Evolutionary conservation across 1,140 invertebrate species (phyloP).

Genomic region (Heliconius melpomene): DNA sequence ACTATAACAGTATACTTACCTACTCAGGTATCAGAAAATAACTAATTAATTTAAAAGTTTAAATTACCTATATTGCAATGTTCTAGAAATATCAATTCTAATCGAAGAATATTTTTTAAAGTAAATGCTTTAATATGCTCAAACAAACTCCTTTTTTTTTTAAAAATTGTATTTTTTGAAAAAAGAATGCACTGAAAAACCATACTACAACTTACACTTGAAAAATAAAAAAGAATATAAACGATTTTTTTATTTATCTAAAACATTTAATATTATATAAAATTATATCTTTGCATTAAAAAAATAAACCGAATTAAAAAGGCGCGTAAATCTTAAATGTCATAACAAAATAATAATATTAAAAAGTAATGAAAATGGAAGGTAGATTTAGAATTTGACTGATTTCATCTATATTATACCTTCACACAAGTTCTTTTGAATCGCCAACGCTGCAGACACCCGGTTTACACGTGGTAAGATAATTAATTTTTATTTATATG

Average conservation of each 20-base stretch:
- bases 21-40: too few species aligned
- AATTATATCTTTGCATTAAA: background rate
- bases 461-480: slow-evolving; percentile 59
- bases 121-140: background rate
- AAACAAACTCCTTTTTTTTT: background rate
- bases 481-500: slow-evolving; percentile 44
- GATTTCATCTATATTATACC: slow-evolving; percentile 25
- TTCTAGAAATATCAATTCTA: too few species aligned
- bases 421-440: slow-evolving; percentile 18
- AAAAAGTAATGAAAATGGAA: background rate
- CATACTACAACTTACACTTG: background rate
- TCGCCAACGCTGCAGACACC: slow-evolving; percentile 40
- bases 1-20: too few species aligned
- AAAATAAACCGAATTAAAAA: background rate
- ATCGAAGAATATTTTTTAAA: background rate
- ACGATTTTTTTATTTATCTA: background rate
- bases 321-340: background rate
- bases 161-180: background rate
- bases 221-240: background rate
- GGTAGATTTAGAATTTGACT: slow-evolving; percentile 19
- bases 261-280: background rate
- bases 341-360: background rate
- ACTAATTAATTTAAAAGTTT: too few species aligned
- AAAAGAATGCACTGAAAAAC: background rate
- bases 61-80: too few species aligned